phyloP scores from a whole-genome alignment of 2,888 invertebrate genomes.

The Epistrophe grossulariae region DNA sequence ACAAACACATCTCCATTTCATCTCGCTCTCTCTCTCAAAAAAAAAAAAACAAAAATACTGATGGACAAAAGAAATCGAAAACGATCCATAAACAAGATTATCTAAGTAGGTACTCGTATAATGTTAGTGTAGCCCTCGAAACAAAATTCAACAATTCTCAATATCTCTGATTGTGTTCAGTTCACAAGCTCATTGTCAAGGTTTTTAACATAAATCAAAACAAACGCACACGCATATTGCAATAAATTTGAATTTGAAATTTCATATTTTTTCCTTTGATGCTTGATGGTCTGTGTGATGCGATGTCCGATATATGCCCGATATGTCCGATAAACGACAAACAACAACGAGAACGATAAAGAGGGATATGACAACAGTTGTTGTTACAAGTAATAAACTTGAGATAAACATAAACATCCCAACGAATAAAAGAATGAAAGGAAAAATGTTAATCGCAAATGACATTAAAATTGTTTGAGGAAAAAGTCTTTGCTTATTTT shows the following conservation, averaged over 20 bases:
- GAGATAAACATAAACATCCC: slow-evolving; percentile 26
- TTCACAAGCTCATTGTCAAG: slow-evolving; percentile 62
- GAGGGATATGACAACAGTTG: slow-evolving; percentile 20
- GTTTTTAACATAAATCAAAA: slow-evolving; percentile 72
- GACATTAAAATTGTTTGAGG: slow-evolving; percentile 69
- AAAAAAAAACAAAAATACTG: background rate
- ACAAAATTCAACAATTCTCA: slow-evolving; percentile 37
- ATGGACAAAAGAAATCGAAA: slow-evolving; percentile 66
- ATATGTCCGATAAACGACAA: slow-evolving; percentile 14
- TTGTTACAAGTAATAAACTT: slow-evolving; percentile 38
- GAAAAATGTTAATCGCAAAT: slow-evolving; percentile 73
- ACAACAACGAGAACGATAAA: slow-evolving; percentile 10
- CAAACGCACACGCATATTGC: slow-evolving; percentile 49
- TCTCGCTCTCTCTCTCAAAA: background rate
- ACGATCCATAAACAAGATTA: slow-evolving; percentile 30
- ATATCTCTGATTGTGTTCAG: slow-evolving; percentile 7
- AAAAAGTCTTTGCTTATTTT: slow-evolving; percentile 37
- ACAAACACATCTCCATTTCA: slow-evolving; percentile 46
- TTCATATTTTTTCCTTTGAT: slow-evolving; percentile 65
- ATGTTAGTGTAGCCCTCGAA: background rate
- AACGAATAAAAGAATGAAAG: slow-evolving; percentile 41
- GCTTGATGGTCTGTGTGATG: background rate
- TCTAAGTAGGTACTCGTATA: background rate
- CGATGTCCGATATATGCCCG: background rate
- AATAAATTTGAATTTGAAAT: slow-evolving; percentile 76